phyloP scores from a whole-genome alignment of 1,140 invertebrate species.

The Neodiprion fabricii region DNA sequence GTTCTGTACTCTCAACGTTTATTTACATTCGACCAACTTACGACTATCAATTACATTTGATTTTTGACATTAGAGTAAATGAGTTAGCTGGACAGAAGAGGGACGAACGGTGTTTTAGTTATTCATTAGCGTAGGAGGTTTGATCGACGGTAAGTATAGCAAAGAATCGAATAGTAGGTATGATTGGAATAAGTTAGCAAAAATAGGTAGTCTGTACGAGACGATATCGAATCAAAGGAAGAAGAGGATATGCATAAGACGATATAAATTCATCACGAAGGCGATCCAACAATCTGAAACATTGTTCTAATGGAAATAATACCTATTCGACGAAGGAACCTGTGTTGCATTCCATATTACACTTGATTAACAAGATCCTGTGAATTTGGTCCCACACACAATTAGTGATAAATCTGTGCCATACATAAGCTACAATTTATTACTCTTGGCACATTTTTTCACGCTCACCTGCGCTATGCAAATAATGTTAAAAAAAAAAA shows the following conservation, averaged over 20 bases:
- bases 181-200: background rate
- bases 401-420: constrained; percentile 11
- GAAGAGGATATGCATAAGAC: background rate
- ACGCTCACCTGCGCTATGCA: too few relatives aligned
- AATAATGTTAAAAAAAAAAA: too few relatives aligned
- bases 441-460: too few relatives aligned
- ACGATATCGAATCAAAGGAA: background rate
- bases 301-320: background rate
- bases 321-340: background rate
- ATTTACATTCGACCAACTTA: too few relatives aligned
- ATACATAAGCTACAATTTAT: too few relatives aligned
- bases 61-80: too few relatives aligned
- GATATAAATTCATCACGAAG: background rate
- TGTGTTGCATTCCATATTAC: background rate
- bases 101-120: too few relatives aligned
- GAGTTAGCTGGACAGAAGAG: too few relatives aligned
- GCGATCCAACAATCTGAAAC: background rate
- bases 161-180: background rate
- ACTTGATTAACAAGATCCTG: constrained; percentile 8
- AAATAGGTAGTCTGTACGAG: background rate
- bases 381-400: background rate
- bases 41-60: too few relatives aligned
- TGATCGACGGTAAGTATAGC: background rate
- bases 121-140: too few relatives aligned
- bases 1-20: too few relatives aligned